Percentiles rank a stretch among this genome's conserved stretches.
Conservation (phyloP, 2,797 vertebrate genomes). For the Alcedo atthis region DNA sequence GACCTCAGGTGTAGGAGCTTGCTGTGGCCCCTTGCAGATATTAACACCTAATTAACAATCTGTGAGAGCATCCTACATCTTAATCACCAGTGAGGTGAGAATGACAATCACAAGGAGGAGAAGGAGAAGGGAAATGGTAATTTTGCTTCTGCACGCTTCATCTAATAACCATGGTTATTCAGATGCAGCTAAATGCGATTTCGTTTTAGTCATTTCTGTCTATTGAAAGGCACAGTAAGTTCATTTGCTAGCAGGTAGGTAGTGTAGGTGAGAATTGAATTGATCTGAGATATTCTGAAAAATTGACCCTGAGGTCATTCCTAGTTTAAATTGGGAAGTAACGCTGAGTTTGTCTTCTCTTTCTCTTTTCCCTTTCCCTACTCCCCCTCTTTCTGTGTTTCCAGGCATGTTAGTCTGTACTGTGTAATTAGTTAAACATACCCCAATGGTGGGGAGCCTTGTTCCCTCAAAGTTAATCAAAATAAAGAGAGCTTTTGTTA, state of each 20-base stretch:
- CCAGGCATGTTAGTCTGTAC: constrained; percentile 16
- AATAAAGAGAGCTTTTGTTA: constrained; percentile 71
- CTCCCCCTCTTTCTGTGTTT: constrained; percentile 23
- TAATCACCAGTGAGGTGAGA: constrained; percentile 60
- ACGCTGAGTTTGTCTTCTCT: constrained; percentile 59
- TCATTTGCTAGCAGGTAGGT: constrained; percentile 71
- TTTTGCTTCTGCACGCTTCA: constrained; percentile 22
- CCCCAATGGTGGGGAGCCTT: constrained; percentile 28
- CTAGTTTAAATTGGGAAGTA: constrained; percentile 70
- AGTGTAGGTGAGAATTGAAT: constrained; percentile 75
- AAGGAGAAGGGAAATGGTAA: constrained; percentile 42
- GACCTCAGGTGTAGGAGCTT: constrained; percentile 70
- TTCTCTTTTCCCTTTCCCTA: constrained; percentile 21
- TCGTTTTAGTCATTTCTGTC: constrained; percentile 59
- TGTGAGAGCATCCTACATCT: constrained; percentile 44
- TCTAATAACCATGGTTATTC: constrained; percentile 63
- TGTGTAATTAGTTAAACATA: constrained; percentile 65
- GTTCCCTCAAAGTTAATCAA: constrained; percentile 69
- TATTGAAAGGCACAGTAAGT: constrained; percentile 63
- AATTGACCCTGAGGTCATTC: constrained; percentile 66
- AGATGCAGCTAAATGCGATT: constrained; percentile 48
- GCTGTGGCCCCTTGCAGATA: constrained; percentile 65
- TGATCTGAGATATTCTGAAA: constrained; percentile 73
- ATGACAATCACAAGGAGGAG: constrained; percentile 56
- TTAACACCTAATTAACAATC: constrained; percentile 75